Percentiles rank a stretch among this genome's conserved stretches.
phyloP scores from a whole-genome alignment of 2,113 vertebrate genomes.

The Anser brachyrhynchus region DNA sequence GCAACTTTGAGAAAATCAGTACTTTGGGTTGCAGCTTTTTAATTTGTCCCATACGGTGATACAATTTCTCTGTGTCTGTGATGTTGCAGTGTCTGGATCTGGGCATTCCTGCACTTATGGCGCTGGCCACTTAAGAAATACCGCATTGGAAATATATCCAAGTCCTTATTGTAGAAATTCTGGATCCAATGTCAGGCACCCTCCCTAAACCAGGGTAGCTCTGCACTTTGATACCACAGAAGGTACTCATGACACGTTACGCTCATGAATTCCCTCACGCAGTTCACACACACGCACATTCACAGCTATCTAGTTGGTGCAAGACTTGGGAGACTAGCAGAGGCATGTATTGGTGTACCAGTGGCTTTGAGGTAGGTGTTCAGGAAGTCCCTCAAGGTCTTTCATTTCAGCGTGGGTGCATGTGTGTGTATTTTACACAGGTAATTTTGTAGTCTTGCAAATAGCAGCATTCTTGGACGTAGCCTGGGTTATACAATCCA shows the following conservation, averaged over 20 bases:
- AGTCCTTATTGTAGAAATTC: not conserved
- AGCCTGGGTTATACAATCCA: not conserved
- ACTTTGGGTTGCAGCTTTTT: not conserved
- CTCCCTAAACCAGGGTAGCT: not conserved
- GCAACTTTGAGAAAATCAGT: not conserved
- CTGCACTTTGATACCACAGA: not conserved
- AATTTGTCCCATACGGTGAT: not conserved
- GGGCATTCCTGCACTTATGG: not conserved
- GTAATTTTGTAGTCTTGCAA: not conserved
- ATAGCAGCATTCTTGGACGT: not conserved
- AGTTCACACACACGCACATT: not conserved
- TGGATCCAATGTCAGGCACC: not conserved
- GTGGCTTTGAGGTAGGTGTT: not conserved
- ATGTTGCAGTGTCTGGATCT: not conserved
- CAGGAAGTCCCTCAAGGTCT: not conserved
- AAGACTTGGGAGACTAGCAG: not conserved
- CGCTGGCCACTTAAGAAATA: not conserved
- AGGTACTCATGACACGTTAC: not conserved
- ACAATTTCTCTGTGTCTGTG: not conserved
- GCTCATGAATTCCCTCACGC: not conserved
- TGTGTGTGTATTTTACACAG: not conserved
- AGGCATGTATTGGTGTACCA: not conserved
- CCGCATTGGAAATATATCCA: not conserved
- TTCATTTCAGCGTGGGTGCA: not conserved
- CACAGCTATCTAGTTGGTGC: rapidly evolving